Percentiles rank a stretch among this genome's conserved stretches.
Conservation (phyloP, 2,113 vertebrate species). For the Actenoides hombroni region DNA sequence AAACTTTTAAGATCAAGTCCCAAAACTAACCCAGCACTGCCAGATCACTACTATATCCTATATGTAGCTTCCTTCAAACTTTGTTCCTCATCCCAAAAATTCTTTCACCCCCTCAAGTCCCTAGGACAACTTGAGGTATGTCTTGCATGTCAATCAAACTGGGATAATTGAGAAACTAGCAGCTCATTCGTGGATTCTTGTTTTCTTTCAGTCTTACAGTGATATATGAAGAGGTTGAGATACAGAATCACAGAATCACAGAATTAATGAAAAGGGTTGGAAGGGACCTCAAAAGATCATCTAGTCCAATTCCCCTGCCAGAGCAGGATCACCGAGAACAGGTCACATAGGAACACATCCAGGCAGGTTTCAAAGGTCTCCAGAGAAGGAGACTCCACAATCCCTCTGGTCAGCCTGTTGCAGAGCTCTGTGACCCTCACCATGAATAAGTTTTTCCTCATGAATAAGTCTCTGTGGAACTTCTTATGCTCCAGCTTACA, state of each 20-base stretch:
- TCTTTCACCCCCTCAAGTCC: neutral
- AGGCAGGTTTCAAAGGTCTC: too few relatives aligned
- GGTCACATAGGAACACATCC: too few relatives aligned
- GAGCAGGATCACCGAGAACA: too few relatives aligned
- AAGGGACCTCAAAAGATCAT: neutral
- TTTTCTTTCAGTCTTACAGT: neutral
- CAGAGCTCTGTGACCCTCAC: too few relatives aligned
- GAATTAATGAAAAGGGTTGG: neutral
- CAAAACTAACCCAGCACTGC: neutral
- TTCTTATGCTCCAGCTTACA: too few relatives aligned
- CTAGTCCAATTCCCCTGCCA: neutral
- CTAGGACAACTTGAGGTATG: neutral
- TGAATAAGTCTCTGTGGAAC: too few relatives aligned
- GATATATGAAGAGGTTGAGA: neutral
- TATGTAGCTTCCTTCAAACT: neutral
- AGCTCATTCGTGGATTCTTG: neutral
- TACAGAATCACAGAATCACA: neutral
- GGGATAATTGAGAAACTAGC: neutral
- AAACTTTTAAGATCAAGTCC: neutral
- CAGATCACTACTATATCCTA: neutral
- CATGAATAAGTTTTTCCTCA: too few relatives aligned
- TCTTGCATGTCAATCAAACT: neutral
- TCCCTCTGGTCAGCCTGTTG: too few relatives aligned
- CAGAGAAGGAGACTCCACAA: too few relatives aligned
- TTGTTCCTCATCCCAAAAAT: neutral